phyloP scores from a whole-genome alignment of 2,797 vertebrate species.

The Labroides dimidiatus region DNA sequence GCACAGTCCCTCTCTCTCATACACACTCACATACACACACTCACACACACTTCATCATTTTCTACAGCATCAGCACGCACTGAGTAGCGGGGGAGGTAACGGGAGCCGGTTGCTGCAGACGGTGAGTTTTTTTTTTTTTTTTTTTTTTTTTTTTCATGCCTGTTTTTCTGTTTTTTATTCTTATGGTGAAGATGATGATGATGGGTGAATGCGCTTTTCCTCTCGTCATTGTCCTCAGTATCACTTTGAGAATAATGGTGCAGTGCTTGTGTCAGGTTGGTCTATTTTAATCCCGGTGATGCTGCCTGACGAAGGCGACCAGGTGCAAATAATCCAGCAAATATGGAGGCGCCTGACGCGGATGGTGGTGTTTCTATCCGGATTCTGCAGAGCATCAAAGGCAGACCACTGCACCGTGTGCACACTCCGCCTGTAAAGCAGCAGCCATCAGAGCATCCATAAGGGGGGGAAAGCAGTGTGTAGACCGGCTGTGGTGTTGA shows the following conservation, averaged over 20 bases:
- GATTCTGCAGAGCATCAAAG: conserved; percentile 35
- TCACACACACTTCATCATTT: conserved; percentile 35
- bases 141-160: accelerated
- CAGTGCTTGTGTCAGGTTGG: conserved; percentile 55
- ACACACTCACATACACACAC: conserved; percentile 19
- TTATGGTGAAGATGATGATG: background rate
- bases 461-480: conserved; percentile 32
- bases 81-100: conserved; percentile 24
- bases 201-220: background rate
- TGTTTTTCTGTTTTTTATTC: accelerated
- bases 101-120: conserved; percentile 43
- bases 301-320: conserved; percentile 42
- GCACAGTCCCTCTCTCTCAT: conserved; percentile 45
- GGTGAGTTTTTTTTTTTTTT: conserved; percentile 55
- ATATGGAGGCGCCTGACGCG: conserved; percentile 49
- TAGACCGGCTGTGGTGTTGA: conserved; percentile 30
- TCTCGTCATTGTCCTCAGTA: background rate
- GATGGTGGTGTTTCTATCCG: conserved; percentile 13
- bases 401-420: conserved; percentile 22
- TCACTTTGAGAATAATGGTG: conserved; percentile 56
- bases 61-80: conserved; percentile 44
- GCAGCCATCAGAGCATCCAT: conserved; percentile 29
- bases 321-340: conserved; percentile 56
- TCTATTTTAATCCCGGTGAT: conserved; percentile 36
- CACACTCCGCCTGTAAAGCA: conserved; percentile 43